phyloP scores from a whole-genome alignment of 2,888 invertebrate species.

The Ichneumoninae sp. region DNA sequence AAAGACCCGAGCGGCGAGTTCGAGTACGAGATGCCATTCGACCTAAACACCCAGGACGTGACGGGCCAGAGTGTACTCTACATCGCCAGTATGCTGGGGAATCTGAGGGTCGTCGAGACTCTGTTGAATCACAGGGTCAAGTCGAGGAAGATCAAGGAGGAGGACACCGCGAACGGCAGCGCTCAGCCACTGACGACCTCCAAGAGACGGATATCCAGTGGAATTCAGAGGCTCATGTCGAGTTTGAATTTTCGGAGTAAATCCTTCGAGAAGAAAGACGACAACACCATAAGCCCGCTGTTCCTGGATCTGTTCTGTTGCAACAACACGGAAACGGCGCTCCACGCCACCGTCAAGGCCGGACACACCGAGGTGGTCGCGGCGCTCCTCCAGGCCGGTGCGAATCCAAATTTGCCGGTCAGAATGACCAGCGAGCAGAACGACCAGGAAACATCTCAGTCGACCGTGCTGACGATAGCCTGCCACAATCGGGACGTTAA shows the following conservation, averaged over 20 bases:
- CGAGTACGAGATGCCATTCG: conserved; percentile 95
- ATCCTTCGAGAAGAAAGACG: conserved; percentile 84
- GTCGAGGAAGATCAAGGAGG: conserved; percentile 86
- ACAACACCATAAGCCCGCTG: conserved; percentile 88
- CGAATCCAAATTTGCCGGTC: conserved; percentile 92
- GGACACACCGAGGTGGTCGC: conserved; percentile 90
- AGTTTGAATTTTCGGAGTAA: conserved; percentile 89
- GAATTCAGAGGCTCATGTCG: conserved; percentile 95
- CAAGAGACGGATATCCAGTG: conserved; percentile 92
- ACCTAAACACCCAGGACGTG: conserved; percentile 95
- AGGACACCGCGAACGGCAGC: conserved; percentile 82
- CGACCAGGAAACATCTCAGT: conserved; percentile 85
- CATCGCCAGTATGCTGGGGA: conserved; percentile 94
- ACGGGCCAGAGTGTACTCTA: conserved; percentile 96
- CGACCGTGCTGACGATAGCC: conserved; percentile 89
- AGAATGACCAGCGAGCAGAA: conserved; percentile 85
- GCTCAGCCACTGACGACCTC: conserved; percentile 78
- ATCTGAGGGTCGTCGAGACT: conserved; percentile 91
- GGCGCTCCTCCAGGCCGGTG: conserved; percentile 90
- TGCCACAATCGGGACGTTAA: conserved; percentile 89
- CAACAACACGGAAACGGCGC: conserved; percentile 92
- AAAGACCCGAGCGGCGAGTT: conserved; percentile 90
- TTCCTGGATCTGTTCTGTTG: conserved; percentile 91
- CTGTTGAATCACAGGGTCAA: conserved; percentile 90
- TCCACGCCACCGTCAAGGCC: conserved; percentile 92